phyloP scores from a whole-genome alignment of 2,113 vertebrate species.

The Sapayoa aenigma region DNA sequence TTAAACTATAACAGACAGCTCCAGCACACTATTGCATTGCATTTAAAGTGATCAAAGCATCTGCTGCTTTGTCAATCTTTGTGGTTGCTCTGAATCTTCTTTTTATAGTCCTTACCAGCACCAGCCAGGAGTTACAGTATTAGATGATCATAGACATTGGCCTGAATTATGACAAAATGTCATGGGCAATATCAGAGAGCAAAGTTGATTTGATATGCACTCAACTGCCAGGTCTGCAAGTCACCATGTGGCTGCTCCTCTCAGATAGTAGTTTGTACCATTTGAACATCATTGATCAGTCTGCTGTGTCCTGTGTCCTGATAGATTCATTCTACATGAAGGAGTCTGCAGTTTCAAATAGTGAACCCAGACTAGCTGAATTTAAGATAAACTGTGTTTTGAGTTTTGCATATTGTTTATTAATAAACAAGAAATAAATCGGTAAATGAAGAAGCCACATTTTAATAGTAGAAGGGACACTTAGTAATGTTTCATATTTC shows the following conservation, averaged over 20 bases:
- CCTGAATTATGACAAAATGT: neutral
- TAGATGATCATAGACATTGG: neutral
- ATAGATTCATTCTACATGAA: neutral
- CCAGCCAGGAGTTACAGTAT: neutral
- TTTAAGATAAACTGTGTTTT: neutral
- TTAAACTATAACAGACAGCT: neutral
- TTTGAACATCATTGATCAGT: neutral
- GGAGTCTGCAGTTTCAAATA: neutral
- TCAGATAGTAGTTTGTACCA: neutral
- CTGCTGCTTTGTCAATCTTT: neutral
- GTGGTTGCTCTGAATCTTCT: neutral
- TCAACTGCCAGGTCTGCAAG: neutral
- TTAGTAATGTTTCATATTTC: neutral
- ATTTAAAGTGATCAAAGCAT: neutral
- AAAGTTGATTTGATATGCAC: neutral
- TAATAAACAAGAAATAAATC: neutral
- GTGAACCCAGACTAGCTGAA: neutral
- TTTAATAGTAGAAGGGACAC: neutral
- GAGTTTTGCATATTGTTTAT: neutral
- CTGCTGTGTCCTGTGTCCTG: neutral
- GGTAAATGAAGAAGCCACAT: neutral
- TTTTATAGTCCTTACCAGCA: neutral
- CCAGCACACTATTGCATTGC: neutral
- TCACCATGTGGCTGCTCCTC: neutral
- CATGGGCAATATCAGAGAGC: neutral